These are phyloP conservation scores for Hypena proboscidalis DNA, from an alignment of 2,888 invertebrate genomes.

Conservation along the genomic window DNA sequence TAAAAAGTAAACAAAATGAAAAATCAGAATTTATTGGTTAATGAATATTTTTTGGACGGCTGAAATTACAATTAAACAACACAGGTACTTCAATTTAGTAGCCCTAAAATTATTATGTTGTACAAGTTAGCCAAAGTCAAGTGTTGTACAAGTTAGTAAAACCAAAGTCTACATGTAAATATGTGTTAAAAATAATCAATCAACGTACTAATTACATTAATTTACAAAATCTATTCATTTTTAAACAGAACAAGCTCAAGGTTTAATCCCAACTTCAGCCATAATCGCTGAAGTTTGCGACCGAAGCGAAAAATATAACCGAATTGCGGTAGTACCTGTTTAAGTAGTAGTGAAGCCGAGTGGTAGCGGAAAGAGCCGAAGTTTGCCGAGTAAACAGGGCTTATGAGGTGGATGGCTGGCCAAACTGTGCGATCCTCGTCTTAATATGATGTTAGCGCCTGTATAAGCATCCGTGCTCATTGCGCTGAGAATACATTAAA, in stretches of 20 bases:
- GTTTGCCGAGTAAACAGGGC: constrained; percentile 27
- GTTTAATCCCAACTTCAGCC: constrained; percentile 1
- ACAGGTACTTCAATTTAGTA: too few relatives aligned
- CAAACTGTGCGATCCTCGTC: constrained; percentile 15
- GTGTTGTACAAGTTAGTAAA: too few relatives aligned
- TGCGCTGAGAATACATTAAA: constrained; percentile 1
- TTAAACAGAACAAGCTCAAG: constrained; percentile 5
- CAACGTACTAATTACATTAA: background rate
- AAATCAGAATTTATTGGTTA: too few relatives aligned
- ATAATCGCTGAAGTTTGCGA: constrained; percentile 8
- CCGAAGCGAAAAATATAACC: constrained; percentile 1
- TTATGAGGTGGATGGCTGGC: constrained; percentile 23
- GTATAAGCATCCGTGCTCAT: constrained; percentile 3
- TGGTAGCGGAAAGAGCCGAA: constrained; percentile 15
- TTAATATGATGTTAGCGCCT: constrained; percentile 15
- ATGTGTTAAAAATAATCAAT: too few relatives aligned
- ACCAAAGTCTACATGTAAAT: too few relatives aligned
- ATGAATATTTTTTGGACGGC: too few relatives aligned
- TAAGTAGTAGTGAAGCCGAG: constrained; percentile 5
- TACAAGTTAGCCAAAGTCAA: too few relatives aligned
- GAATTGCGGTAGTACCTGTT: constrained; percentile 4
- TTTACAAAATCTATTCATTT: constrained; percentile 1
- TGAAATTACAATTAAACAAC: too few relatives aligned
- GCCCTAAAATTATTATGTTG: too few relatives aligned
- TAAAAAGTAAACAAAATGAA: too few relatives aligned